These are phyloP conservation scores for Enteromius radiatus DNA, from an alignment of 2,797 vertebrate species.

Conservation along the genomic window DNA sequence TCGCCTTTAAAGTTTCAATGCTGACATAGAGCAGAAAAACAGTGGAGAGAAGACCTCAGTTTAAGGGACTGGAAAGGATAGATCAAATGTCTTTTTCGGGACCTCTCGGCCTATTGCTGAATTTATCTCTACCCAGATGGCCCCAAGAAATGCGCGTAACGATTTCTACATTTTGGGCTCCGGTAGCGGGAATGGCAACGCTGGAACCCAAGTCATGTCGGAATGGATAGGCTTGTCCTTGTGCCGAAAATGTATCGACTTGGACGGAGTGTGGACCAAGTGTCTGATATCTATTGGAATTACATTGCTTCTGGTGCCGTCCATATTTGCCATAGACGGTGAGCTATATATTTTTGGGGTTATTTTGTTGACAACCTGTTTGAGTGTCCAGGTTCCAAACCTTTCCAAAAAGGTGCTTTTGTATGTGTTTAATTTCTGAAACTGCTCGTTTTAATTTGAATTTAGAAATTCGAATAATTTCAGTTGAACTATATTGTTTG, in stretches of 20 bases:
- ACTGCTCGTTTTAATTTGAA: not conserved
- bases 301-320: slow-evolving; percentile 75
- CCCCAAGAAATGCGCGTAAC: slow-evolving; percentile 74
- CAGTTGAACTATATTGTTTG: not conserved
- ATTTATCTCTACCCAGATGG: slow-evolving; percentile 75
- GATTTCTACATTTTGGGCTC: slow-evolving; percentile 61
- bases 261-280: slow-evolving; percentile 65
- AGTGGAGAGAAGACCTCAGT: slow-evolving; percentile 39
- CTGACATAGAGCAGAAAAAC: slow-evolving; percentile 32
- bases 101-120: slow-evolving; percentile 62
- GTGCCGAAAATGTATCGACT: slow-evolving; percentile 59
- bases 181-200: slow-evolving; percentile 39
- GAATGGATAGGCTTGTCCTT: slow-evolving; percentile 64
- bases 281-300: slow-evolving; percentile 68
- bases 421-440: not conserved
- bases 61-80: slow-evolving; percentile 46
- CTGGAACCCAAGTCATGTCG: slow-evolving; percentile 37
- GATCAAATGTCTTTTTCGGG: slow-evolving; percentile 66
- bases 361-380: slow-evolving; percentile 59
- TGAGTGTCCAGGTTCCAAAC: not conserved
- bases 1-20: slow-evolving; percentile 52
- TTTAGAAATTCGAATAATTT: not conserved
- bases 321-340: slow-evolving; percentile 73
- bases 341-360: slow-evolving; percentile 58
- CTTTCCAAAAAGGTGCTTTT: not conserved